Evolutionary conservation across 2,888 invertebrate species (phyloP).

Genomic region (Drosophila borealis): DNA sequence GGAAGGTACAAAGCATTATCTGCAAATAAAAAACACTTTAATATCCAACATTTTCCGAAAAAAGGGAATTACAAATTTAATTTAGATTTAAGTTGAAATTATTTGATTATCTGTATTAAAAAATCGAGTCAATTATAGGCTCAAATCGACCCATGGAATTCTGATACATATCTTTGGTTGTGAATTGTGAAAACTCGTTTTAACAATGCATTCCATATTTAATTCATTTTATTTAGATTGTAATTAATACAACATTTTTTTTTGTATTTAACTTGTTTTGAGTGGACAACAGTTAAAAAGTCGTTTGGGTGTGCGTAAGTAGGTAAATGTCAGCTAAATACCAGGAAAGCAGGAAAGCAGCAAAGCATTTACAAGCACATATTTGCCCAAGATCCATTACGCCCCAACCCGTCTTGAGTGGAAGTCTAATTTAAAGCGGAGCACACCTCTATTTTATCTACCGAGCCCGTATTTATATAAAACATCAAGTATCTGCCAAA

Average conservation of each 20-base stretch:
- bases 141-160: not conserved
- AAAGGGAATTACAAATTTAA: too few species aligned
- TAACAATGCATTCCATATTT: slow-evolving; percentile 7
- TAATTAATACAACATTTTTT: not conserved
- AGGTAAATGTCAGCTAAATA: slow-evolving; percentile 11
- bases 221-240: not conserved
- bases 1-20: too few species aligned
- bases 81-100: too few species aligned
- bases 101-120: not conserved
- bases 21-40: too few species aligned
- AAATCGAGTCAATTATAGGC: not conserved
- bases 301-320: slow-evolving; percentile 33
- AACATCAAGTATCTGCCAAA: slow-evolving; percentile 4
- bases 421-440: not conserved
- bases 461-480: slow-evolving; percentile 4
- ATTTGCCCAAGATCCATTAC: slow-evolving; percentile 18
- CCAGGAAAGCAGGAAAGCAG: slow-evolving; percentile 32
- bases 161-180: not conserved
- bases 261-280: not conserved
- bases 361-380: slow-evolving; percentile 21
- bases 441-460: slow-evolving; percentile 13
- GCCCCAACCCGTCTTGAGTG: slow-evolving; percentile 1
- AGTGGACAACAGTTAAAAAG: slow-evolving; percentile 14
- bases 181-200: slow-evolving; percentile 27
- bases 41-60: too few species aligned